Evolutionary conservation across 2,888 invertebrate genomes (phyloP).

Genomic region (Chymomyza fuscimana): DNA sequence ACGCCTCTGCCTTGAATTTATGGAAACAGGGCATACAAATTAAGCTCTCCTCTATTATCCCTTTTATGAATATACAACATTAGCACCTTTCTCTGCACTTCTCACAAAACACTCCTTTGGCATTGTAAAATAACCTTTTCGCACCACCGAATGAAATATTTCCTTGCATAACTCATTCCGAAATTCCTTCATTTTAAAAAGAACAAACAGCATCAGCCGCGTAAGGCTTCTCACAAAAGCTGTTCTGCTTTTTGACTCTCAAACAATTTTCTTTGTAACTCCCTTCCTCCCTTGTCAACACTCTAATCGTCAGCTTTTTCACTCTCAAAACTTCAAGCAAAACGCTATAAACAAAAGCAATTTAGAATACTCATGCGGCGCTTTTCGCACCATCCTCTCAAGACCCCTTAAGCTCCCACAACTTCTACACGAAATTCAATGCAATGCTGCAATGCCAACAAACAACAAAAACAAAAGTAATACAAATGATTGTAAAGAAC

Average conservation of each 20-base stretch:
- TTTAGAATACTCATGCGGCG: conserved; percentile 30
- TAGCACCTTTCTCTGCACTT: no score
- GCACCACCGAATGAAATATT: neutral
- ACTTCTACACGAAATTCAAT: conserved; percentile 29
- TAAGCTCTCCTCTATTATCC: no score
- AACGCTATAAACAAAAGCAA: conserved; percentile 44
- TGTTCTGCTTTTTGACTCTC: conserved; percentile 2
- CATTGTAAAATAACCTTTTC: no score
- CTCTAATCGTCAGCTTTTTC: conserved; percentile 8
- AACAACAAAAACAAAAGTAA: conserved; percentile 37
- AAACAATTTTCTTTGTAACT: neutral
- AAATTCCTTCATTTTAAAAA: neutral
- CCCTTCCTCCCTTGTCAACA: neutral
- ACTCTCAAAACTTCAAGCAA: conserved; percentile 19
- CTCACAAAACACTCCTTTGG: no score
- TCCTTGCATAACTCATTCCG: neutral
- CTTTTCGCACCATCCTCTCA: neutral
- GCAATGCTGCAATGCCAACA: conserved; percentile 43
- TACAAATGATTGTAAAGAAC: conserved; percentile 60
- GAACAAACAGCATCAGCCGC: neutral
- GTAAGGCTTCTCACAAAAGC: neutral
- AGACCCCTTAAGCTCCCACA: neutral
- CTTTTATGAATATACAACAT: no score
- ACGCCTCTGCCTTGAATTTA: no score
- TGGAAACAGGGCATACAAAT: no score